A percentile compares a stretch with the other conserved stretches of the same genome.
Evolutionary conservation across 2,113 vertebrate species (phyloP).

Genomic region (Bettongia penicillata): DNA sequence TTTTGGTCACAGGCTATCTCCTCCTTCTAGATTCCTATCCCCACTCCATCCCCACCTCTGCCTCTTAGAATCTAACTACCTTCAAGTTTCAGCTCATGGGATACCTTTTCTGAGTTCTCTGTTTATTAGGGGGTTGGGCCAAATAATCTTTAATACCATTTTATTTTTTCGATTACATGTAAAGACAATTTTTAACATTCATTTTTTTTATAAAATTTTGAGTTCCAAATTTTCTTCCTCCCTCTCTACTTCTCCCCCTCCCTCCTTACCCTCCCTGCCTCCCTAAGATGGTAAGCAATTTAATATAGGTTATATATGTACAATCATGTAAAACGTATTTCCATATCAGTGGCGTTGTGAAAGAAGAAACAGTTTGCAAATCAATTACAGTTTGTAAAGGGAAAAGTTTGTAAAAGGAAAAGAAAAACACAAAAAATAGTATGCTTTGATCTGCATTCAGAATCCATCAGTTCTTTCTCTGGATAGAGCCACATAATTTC

Average conservation of each 20-base stretch:
- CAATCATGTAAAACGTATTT: background rate
- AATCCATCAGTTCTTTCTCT: background rate
- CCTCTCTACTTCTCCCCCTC: too few species aligned
- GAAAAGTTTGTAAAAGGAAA: background rate
- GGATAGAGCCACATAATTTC: background rate
- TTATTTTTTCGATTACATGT: too few species aligned
- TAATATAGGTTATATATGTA: background rate
- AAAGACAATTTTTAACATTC: too few species aligned
- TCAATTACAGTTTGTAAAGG: background rate
- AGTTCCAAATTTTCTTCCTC: background rate
- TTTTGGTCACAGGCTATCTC: background rate
- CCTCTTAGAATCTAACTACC: background rate
- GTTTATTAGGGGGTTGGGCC: background rate
- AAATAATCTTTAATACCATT: background rate
- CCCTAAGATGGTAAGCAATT: background rate
- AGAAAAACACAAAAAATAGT: background rate
- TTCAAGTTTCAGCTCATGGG: background rate
- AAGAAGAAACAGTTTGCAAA: background rate
- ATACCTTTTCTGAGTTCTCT: background rate
- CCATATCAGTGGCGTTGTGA: background rate
- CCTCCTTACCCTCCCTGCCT: too few species aligned
- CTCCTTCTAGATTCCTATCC: too few species aligned
- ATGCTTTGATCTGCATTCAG: background rate
- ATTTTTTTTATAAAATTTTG: too few species aligned
- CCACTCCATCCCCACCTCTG: background rate